A percentile compares a stretch with the other conserved stretches of the same genome.
Evolutionary conservation across 2,113 vertebrate genomes (phyloP).

Genomic region (Halichoeres trimaculatus): DNA sequence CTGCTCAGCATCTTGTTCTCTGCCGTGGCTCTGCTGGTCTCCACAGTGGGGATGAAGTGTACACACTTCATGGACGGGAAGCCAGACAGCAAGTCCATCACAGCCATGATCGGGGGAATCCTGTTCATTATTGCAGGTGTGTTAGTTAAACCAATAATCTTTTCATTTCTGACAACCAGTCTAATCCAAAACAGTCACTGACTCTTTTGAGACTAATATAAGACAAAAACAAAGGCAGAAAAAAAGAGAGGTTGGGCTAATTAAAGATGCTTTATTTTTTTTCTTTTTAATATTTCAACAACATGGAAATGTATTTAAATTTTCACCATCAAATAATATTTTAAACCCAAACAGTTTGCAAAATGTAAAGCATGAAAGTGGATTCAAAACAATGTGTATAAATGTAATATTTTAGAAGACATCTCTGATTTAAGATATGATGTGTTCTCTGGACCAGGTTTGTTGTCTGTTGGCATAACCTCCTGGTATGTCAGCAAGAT

Average conservation of each 20-base stretch:
- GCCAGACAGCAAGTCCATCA: conserved; percentile 82
- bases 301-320: too few species aligned
- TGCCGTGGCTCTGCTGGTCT: conserved; percentile 81
- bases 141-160: conserved; percentile 16
- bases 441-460: conserved; percentile 76
- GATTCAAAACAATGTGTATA: not conserved
- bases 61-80: conserved; percentile 89
- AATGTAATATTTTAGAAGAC: too few species aligned
- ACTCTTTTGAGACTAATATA: too few species aligned
- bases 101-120: conserved; percentile 85
- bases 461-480: conserved; percentile 86
- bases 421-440: not conserved
- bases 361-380: not conserved
- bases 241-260: too few species aligned
- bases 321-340: not conserved
- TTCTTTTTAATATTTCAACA: too few species aligned
- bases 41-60: conserved; percentile 91
- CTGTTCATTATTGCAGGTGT: conserved; percentile 88
- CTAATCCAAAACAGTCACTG: too few species aligned
- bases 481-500: conserved; percentile 90
- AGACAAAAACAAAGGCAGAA: too few species aligned
- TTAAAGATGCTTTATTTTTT: too few species aligned
- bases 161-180: too few species aligned
- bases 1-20: conserved; percentile 87
- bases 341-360: not conserved